Evolutionary conservation across 2,113 vertebrate species (phyloP).

Genomic region (Gymnarchus niloticus): DNA sequence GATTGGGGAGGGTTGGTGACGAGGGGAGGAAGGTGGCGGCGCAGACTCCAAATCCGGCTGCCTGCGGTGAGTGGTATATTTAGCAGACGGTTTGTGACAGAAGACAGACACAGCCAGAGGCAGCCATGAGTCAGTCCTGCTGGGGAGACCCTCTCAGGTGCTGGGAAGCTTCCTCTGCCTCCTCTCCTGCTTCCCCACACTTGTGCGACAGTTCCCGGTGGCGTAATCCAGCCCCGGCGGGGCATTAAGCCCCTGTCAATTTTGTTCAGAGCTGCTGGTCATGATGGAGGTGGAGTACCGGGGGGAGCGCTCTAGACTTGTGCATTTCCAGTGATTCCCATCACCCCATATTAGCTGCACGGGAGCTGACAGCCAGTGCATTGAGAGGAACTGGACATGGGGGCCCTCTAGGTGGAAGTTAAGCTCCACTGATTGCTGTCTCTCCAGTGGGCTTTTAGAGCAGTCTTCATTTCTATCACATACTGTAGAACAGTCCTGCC

Average conservation of each 20-base stretch:
- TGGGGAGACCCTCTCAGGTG: background rate
- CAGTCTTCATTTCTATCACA: background rate
- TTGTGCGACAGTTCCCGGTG: background rate
- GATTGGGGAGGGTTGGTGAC: background rate
- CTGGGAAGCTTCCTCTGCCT: background rate
- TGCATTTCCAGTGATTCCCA: conserved; percentile 45
- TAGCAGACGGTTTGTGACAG: background rate
- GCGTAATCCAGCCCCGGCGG: background rate
- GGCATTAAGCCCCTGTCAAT: conserved; percentile 50
- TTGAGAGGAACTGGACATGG: background rate
- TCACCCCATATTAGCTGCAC: conserved; percentile 47
- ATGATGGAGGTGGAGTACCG: conserved; percentile 39
- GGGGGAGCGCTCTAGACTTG: conserved; percentile 40
- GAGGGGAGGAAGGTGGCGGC: background rate
- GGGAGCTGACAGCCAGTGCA: conserved; percentile 22
- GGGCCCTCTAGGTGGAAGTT: background rate
- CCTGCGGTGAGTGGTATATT: background rate
- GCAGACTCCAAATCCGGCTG: background rate
- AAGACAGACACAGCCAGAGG: background rate
- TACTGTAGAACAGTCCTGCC: background rate
- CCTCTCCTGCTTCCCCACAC: background rate
- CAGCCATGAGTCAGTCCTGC: background rate
- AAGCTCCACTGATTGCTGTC: conserved; percentile 21
- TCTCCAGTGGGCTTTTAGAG: background rate
- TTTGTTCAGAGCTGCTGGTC: conserved; percentile 46